These are phyloP conservation scores for Seira musarum DNA, from an alignment of 2,888 invertebrate genomes.

Conservation along the genomic window DNA sequence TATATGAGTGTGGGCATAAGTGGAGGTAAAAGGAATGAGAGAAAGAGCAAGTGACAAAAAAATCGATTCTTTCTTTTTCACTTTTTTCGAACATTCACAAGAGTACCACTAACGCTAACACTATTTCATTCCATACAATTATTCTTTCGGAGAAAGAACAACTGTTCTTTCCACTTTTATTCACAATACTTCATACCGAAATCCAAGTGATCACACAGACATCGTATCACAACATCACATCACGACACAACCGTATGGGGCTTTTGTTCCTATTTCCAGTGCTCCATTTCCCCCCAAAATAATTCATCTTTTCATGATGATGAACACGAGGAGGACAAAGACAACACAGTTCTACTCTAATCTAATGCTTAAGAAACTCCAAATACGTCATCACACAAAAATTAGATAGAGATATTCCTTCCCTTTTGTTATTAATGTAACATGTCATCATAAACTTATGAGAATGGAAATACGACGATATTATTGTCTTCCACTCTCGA, in stretches of 20 bases:
- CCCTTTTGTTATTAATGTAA: constrained; percentile 28
- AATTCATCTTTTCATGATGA: constrained; percentile 35
- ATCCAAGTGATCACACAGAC: not conserved
- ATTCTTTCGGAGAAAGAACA: constrained; percentile 20
- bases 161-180: not conserved
- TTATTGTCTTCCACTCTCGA: not conserved
- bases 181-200: not conserved
- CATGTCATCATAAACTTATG: constrained; percentile 28
- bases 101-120: constrained; percentile 5
- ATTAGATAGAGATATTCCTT: constrained; percentile 16
- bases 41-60: constrained; percentile 42
- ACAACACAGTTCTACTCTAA: not conserved
- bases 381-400: constrained; percentile 8
- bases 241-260: not conserved
- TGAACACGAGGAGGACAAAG: not conserved
- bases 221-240: not conserved
- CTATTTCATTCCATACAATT: constrained; percentile 20
- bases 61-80: constrained; percentile 47
- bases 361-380: not conserved
- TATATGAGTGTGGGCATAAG: not conserved
- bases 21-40: constrained; percentile 28
- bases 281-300: constrained; percentile 37
- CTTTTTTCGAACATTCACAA: constrained; percentile 16
- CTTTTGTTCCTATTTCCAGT: constrained; percentile 12
- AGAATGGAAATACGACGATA: not conserved